A percentile compares a stretch with the other conserved stretches of the same genome.
Conservation (phyloP, 2,888 invertebrate species). For the Tortricodes alternella region DNA sequence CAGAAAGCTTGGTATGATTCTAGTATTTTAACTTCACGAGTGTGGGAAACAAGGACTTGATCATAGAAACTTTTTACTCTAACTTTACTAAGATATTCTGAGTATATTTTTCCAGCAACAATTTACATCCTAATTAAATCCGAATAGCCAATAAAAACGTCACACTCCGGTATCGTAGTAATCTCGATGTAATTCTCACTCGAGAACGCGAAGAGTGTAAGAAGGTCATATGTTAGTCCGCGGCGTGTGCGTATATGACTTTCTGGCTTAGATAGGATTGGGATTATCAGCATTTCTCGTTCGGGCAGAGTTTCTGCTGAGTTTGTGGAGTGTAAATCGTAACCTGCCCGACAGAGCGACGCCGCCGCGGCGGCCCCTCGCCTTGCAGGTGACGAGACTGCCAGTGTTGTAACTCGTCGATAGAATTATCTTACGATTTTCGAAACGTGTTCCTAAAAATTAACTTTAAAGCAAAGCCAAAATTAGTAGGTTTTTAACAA, state of each 20-base stretch:
- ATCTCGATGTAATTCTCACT: conserved; percentile 79
- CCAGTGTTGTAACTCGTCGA: conserved; percentile 42
- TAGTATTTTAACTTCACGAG: not conserved
- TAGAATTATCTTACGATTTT: conserved; percentile 39
- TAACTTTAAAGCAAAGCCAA: too few relatives aligned
- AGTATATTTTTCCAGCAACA: conserved; percentile 30
- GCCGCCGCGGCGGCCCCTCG: conserved; percentile 58
- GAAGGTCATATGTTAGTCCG: conserved; percentile 11
- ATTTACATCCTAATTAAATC: conserved; percentile 61
- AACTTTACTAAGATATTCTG: conserved; percentile 10
- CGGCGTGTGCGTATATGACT: conserved; percentile 8
- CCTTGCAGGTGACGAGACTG: conserved; percentile 78
- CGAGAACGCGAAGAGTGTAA: conserved; percentile 38
- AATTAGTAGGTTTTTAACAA: too few relatives aligned
- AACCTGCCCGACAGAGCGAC: conserved; percentile 81
- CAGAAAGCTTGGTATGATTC: not conserved
- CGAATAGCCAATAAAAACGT: conserved; percentile 58
- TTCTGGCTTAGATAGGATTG: conserved; percentile 49
- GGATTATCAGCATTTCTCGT: conserved; percentile 80
- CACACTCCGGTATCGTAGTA: conserved; percentile 60
- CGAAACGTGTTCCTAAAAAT: not conserved
- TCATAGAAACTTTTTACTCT: too few relatives aligned
- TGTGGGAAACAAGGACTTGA: too few relatives aligned
- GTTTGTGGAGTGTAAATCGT: conserved; percentile 81
- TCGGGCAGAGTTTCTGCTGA: conserved; percentile 77